A percentile compares a stretch with the other conserved stretches of the same genome.
Evolutionary conservation across 2,888 invertebrate genomes (phyloP).

Genomic region (Heliconius cydno): DNA sequence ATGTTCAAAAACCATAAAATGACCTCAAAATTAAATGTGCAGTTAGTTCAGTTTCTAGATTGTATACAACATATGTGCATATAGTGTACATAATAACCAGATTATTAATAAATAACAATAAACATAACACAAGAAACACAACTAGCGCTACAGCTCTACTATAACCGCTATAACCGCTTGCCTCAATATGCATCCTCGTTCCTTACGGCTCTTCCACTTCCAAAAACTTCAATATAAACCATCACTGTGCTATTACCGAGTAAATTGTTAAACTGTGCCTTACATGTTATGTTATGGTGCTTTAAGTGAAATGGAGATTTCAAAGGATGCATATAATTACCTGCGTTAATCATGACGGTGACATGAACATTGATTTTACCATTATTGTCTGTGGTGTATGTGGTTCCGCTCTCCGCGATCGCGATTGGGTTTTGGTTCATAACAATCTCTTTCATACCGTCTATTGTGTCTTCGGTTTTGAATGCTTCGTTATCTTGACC

Average conservation of each 20-base stretch:
- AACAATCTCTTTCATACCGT: constrained; percentile 82
- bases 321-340: constrained; percentile 84
- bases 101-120: constrained; percentile 4
- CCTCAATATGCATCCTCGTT: constrained; percentile 82
- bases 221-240: constrained; percentile 60
- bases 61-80: neutral
- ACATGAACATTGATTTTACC: constrained; percentile 95
- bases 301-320: constrained; percentile 55
- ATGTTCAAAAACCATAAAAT: neutral
- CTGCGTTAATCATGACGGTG: constrained; percentile 92
- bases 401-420: constrained; percentile 78
- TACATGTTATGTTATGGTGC: constrained; percentile 47
- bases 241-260: constrained; percentile 66
- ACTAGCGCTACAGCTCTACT: constrained; percentile 19
- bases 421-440: constrained; percentile 78
- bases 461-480: constrained; percentile 84
- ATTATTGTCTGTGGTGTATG: constrained; percentile 89
- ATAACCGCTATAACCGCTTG: constrained; percentile 67
- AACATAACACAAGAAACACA: constrained; percentile 29
- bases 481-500: constrained; percentile 91
- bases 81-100: neutral
- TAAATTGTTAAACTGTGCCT: constrained; percentile 48
- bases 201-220: constrained; percentile 58
- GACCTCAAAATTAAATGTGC: neutral
- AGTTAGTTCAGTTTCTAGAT: neutral